Base-by-base conservation (phyloP, 1,140 invertebrate genomes). In the Trachymyrmex septentrionalis region DNA sequence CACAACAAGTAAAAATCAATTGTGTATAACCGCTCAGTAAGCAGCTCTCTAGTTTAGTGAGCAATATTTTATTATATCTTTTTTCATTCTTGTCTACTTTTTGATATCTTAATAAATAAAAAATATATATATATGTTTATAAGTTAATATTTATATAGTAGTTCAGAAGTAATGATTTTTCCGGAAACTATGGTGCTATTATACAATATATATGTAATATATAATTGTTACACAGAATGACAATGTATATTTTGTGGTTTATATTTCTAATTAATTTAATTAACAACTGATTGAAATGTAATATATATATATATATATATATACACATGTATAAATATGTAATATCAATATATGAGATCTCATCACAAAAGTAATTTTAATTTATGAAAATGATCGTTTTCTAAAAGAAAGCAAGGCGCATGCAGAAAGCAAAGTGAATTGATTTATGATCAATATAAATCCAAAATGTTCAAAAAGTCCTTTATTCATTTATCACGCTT, bases 161-260 rank as follows among this genome's bases (percentile, higher is more conserved):
- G 24, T 73, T 57, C 19, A 57, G 5, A 57, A 34, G n/a, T 3
- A 57, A 57, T 30, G 0, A 50, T 48, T 21, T 78, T 78, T 30
- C 19, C 16, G 6, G 0, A 44, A 61, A 61, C 10, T 38, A n/a
- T 73, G 55, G 55, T 78, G 34, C 55, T 78, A 48, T 16, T 78
- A 50, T 80, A 34, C 24, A 1, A 50, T 55, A 69, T 80, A 34
- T 38, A 67, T 64, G 24, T 75, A 34, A 75, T 30, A 69, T 67
- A 69, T 24, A 48, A 30, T 21, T 38, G 14, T 34, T 67, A 66
- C 5, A 44, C 9, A 30, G 1, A 6, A 5, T 10, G 19, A 10
- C 4, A 67, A 66, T 16, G 10, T 77, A 6, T 38, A 77, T 14
- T 48, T 77, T 19, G 38, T 27, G 38, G 5, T 1, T 53, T 9